Evolutionary conservation across 2,888 invertebrate genomes (phyloP).

Genomic region (Gymnosoma rotundatum): DNA sequence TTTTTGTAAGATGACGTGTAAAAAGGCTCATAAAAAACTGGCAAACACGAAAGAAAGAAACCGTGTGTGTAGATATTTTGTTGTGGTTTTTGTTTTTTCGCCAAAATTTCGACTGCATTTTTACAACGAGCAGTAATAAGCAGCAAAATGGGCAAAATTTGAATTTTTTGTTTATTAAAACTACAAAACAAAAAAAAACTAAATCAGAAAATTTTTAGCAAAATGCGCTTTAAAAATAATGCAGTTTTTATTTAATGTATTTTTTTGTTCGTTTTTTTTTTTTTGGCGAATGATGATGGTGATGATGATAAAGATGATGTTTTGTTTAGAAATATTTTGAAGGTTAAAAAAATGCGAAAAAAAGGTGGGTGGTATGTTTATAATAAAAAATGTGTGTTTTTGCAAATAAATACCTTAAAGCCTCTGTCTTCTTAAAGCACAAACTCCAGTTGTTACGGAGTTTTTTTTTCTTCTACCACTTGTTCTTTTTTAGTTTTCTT

Average conservation of each 20-base stretch:
- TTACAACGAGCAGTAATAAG: constrained; percentile 50
- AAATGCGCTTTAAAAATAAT: constrained; percentile 59
- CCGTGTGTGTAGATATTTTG: constrained; percentile 27
- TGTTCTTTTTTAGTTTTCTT: constrained; percentile 22
- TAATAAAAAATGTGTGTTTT: constrained; percentile 6
- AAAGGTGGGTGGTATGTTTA: constrained; percentile 22
- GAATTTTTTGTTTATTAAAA: constrained; percentile 49
- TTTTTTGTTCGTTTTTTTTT: constrained; percentile 15
- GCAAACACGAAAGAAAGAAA: constrained; percentile 28
- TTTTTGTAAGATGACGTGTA: constrained; percentile 57
- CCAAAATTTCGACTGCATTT: constrained; percentile 46
- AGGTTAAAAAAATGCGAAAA: constrained; percentile 52
- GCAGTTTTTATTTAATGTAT: constrained; percentile 36
- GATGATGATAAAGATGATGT: constrained; percentile 16
- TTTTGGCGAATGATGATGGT: neutral
- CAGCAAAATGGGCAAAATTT: constrained; percentile 47
- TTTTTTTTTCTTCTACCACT: neutral
- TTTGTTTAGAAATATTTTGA: constrained; percentile 61
- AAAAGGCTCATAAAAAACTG: constrained; percentile 60
- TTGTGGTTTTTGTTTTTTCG: constrained; percentile 5
- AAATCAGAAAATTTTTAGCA: constrained; percentile 21
- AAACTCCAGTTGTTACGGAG: constrained; percentile 27
- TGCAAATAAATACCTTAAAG: constrained; percentile 48
- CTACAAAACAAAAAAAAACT: neutral
- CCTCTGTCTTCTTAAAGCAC: constrained; percentile 4